Evolutionary conservation across 2,888 invertebrate species (phyloP).

Genomic region (Diplazon laetatorius): DNA sequence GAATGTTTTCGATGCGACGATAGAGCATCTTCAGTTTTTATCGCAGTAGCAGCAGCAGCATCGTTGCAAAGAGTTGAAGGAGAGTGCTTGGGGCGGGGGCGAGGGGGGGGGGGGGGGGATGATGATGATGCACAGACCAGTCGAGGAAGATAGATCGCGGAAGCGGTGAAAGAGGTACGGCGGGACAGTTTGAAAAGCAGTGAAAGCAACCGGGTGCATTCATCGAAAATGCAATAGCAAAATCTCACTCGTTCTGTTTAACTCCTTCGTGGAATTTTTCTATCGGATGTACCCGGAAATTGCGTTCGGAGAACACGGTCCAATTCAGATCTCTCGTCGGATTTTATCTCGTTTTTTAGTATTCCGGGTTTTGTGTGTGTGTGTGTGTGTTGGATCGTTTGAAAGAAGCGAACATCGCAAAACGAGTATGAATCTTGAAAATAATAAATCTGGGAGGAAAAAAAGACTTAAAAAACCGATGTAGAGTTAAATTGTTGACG

Average conservation of each 20-base stretch:
- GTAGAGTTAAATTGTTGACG: no score
- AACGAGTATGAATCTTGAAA: slow-evolving; percentile 12
- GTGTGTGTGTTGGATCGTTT: neutral
- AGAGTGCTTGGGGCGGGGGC: slow-evolving; percentile 51
- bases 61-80: slow-evolving; percentile 55
- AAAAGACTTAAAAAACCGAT: neutral
- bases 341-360: neutral
- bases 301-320: slow-evolving; percentile 36
- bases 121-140: slow-evolving; percentile 51
- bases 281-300: slow-evolving; percentile 42
- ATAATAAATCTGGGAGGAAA: slow-evolving; percentile 24
- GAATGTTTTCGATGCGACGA: slow-evolving; percentile 47
- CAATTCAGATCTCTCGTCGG: slow-evolving; percentile 6
- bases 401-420: slow-evolving; percentile 8
- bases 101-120: no score
- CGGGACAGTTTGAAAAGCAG: slow-evolving; percentile 52
- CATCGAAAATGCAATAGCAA: slow-evolving; percentile 59
- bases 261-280: slow-evolving; percentile 39
- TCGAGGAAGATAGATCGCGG: slow-evolving; percentile 33
- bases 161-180: slow-evolving; percentile 49
- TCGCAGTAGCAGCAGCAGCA: slow-evolving; percentile 14
- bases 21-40: slow-evolving; percentile 45
- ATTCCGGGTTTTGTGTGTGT: no score
- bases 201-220: slow-evolving; percentile 60
- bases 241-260: slow-evolving; percentile 60